phyloP scores from a whole-genome alignment of 2,113 vertebrate genomes.

The Apus apus region DNA sequence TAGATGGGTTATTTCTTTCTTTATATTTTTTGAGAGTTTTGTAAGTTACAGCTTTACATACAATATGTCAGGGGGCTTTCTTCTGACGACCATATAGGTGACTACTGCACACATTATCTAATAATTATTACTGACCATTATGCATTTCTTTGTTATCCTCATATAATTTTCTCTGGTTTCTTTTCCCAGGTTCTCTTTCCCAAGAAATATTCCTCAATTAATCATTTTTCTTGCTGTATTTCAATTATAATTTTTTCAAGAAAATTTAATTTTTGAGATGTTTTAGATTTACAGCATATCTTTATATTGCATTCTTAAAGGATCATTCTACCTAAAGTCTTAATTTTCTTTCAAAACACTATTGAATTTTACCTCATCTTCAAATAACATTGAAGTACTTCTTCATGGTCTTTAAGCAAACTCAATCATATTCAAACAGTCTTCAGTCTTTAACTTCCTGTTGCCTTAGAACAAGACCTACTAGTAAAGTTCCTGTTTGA shows the following conservation, averaged over 20 bases:
- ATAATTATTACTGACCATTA: background rate
- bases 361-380: background rate
- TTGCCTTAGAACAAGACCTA: background rate
- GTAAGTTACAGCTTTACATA: background rate
- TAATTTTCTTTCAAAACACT: background rate
- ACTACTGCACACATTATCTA: background rate
- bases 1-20: background rate
- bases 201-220: slow-evolving; percentile 10
- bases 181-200: background rate
- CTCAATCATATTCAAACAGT: background rate
- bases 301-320: background rate
- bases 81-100: background rate
- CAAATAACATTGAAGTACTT: background rate
- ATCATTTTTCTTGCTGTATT: background rate
- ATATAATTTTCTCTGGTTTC: background rate
- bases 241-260: background rate
- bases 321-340: background rate
- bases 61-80: background rate
- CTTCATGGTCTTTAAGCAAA: background rate
- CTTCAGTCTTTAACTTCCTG: background rate
- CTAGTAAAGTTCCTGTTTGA: background rate
- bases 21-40: background rate
- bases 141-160: background rate
- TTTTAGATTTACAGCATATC: background rate
- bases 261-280: background rate